Evolutionary conservation across 1,140 invertebrate genomes (phyloP), one percentile per base, ranked within the genome.

Genomic region (Agrilus planipennis): DNA sequence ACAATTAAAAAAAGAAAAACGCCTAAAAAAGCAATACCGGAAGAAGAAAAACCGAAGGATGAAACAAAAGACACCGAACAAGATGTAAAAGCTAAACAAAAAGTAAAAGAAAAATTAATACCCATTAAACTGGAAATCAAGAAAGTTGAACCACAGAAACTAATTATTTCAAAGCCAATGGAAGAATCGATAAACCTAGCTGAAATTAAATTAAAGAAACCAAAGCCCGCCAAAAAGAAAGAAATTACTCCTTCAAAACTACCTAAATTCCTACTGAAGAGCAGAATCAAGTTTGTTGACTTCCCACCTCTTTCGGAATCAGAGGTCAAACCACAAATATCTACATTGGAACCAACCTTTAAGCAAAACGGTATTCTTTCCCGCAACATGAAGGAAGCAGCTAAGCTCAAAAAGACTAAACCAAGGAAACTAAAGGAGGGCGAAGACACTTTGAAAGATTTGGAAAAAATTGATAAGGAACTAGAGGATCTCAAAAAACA

Each of bases 381-480:
- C 1, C 65, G 80, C 61, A 83, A 80, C 60, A 62, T 76, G 0
- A 69, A 75, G 58, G 79, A 82, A 63, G 77, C 78, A 2, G 52
- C 71, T 27, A 71, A 75, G 60, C 45, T 77, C 12, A 43, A 69
- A 3, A 79, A 74, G 58, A 75, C 66, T 36, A 81, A 77, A 55
- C 70, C 70, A 45, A 52, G 53, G 34, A 79, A 78, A 55, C 58
- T 84, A 34, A 72, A 74, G 45, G 72, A 78, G 47, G 79, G 83
- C 34, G 78, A 82, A 51, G 73, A 75, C 50, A 81, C 84, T 53
- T 52, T 84, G 21, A 67, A 70, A 46, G 65, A 27, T 6, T 37
- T 51, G 6, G 47, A 55, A 27, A 47, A 51, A 36, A 14, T 40
- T n/a, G 46, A 44, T 34, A 22, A 38, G 9, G 38, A 41, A 28